Percentiles rank a stretch among this genome's conserved stretches.
These are phyloP conservation scores for Acanthopagrus latus DNA, from an alignment of 2,797 vertebrate species.

Conservation along the genomic window DNA sequence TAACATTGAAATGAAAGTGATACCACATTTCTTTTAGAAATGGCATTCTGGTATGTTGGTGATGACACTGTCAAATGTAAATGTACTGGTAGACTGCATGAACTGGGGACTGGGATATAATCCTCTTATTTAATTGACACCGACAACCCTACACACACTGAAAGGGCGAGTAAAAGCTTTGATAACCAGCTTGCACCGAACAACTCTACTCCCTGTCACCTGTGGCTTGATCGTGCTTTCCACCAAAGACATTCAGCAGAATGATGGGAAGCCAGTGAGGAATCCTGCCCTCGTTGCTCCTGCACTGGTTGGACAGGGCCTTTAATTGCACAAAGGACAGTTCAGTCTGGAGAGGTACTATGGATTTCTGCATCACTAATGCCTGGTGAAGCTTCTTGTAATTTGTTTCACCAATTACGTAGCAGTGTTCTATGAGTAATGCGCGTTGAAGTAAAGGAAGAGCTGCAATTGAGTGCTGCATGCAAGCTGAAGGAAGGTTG, in stretches of 20 bases:
- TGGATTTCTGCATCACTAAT: not conserved
- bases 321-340: conserved; percentile 3
- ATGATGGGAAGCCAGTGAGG: not conserved
- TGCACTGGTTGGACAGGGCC: not conserved
- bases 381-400: not conserved
- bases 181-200: not conserved
- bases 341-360: not conserved
- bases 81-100: too few relatives aligned
- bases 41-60: too few relatives aligned
- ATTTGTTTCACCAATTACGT: not conserved
- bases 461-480: not conserved
- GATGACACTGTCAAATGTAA: too few relatives aligned
- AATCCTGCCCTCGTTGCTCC: not conserved
- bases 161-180: not conserved
- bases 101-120: too few relatives aligned
- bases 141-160: not conserved
- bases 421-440: too few relatives aligned
- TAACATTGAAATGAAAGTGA: too few relatives aligned
- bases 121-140: not conserved
- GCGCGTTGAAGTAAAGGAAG: too few relatives aligned
- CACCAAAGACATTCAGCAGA: not conserved
- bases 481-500: not conserved
- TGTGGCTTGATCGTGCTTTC: not conserved
- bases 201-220: not conserved
- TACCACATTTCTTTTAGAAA: too few relatives aligned